Evolutionary conservation across 2,888 invertebrate genomes (phyloP).

Genomic region (Gymnocheta viridis): DNA sequence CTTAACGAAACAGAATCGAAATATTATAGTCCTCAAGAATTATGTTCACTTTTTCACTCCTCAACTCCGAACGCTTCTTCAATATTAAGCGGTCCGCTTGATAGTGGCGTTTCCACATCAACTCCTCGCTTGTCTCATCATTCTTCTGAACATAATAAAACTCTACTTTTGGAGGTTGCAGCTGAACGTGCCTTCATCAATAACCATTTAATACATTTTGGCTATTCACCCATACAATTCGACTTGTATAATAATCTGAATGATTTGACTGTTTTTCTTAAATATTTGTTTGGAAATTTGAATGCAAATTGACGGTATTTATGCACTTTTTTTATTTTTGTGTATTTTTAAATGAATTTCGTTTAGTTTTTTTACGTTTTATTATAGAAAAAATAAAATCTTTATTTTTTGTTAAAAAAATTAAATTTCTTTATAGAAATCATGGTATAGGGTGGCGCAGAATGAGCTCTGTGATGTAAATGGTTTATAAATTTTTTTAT

Average conservation of each 20-base stretch:
- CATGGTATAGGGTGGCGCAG: too few species aligned
- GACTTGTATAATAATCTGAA: slow-evolving; percentile 60
- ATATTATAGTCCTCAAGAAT: slow-evolving; percentile 41
- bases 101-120: slow-evolving; percentile 58
- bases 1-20: slow-evolving; percentile 12
- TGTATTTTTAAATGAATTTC: not conserved
- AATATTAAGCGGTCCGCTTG: slow-evolving; percentile 17
- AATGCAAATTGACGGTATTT: slow-evolving; percentile 18
- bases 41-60: not conserved
- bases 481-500: too few species aligned
- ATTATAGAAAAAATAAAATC: not conserved
- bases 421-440: too few species aligned
- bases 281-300: slow-evolving; percentile 56
- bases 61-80: slow-evolving; percentile 9
- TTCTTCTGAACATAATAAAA: not conserved
- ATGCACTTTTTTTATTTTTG: slow-evolving; percentile 12
- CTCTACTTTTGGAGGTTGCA: slow-evolving; percentile 57
- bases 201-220: slow-evolving; percentile 55
- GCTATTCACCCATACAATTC: slow-evolving; percentile 65
- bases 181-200: slow-evolving; percentile 68
- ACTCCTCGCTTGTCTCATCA: not conserved
- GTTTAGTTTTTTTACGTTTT: not conserved
- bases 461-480: too few species aligned
- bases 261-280: slow-evolving; percentile 60
- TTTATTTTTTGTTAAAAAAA: not conserved